Evolutionary conservation across 2,113 vertebrate species (phyloP), one percentile per base, ranked within the genome.

Genomic region (Desmodus rotundus): DNA sequence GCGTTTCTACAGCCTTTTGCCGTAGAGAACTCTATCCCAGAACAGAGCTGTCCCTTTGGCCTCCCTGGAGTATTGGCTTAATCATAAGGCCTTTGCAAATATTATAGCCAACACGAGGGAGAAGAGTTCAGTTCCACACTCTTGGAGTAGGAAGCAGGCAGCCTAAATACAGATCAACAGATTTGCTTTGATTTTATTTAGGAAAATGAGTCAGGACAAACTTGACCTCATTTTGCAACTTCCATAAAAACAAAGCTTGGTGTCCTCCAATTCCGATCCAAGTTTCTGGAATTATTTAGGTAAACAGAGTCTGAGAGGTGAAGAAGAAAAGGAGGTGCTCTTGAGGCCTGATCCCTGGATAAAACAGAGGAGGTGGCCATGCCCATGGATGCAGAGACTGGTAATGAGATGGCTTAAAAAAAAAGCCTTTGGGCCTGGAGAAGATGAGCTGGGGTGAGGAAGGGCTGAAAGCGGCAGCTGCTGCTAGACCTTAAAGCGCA

Each of bases 171-270:
- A 50, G 24, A 85, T 91, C 31, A 85, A 54, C 31, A 87, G 38
- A 92, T 92, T 73, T 86, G n/a, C 43, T 70, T 81, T 74, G 76
- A 84, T 20, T 93, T 84, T 68, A 68, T 67, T 77, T 31, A 90
- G 65, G 72, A 84, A 93, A 90, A 38, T 52, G 31, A 91, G 13
- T 81, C 58, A 84, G 89, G 47, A 93, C 65, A 94, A 94, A 56
- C 33, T 41, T 47, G 33, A 89, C 47, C 26, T 95, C 31, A 28
- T 74, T 87, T 94, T 82, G 47, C 11, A 65, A 73, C 26, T 63
- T 73, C 58, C 38, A 33, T 87, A 43, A 82, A 92, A 65, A 8
- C 86, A 82, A 92, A 61, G 14, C n/a, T 54, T 65, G 14, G 14
- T 56, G 87, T 91, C 38, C 36, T 89, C 87, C 26, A 76, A n/a